A percentile compares a stretch with the other conserved stretches of the same genome.
Evolutionary conservation across 2,113 vertebrate species (phyloP).

Genomic region (Mustelus asterias): DNA sequence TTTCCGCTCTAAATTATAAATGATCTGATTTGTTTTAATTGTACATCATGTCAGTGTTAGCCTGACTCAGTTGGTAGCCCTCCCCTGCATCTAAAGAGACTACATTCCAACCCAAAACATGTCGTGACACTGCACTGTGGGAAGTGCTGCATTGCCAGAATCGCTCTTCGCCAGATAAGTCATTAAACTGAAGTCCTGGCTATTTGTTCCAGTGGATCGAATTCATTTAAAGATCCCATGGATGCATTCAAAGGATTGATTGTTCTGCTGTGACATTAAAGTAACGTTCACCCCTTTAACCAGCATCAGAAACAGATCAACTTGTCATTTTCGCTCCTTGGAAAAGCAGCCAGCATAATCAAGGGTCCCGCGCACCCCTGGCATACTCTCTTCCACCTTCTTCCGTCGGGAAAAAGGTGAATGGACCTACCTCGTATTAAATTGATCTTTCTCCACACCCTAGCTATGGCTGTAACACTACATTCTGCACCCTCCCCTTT

Average conservation of each 20-base stretch:
- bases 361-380: too few relatives aligned
- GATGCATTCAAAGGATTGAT: neutral
- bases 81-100: neutral
- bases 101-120: neutral
- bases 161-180: neutral
- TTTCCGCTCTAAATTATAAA: slow-evolving; percentile 27
- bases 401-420: too few relatives aligned
- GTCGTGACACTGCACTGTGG: neutral
- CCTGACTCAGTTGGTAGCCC: neutral
- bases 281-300: neutral
- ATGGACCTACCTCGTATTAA: too few relatives aligned
- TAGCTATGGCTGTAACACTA: too few relatives aligned
- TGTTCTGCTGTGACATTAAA: neutral
- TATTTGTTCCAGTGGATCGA: too few relatives aligned
- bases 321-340: neutral
- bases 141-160: neutral
- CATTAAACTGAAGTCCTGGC: neutral
- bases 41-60: slow-evolving; percentile 25
- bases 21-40: slow-evolving; percentile 15
- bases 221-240: neutral
- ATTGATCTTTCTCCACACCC: too few relatives aligned
- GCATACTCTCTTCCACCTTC: too few relatives aligned
- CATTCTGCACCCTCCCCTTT: too few relatives aligned
- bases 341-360: too few relatives aligned
- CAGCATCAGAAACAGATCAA: neutral